Conservation (phyloP, 2,797 vertebrate genomes). For the Lagorchestes hirsutus region DNA sequence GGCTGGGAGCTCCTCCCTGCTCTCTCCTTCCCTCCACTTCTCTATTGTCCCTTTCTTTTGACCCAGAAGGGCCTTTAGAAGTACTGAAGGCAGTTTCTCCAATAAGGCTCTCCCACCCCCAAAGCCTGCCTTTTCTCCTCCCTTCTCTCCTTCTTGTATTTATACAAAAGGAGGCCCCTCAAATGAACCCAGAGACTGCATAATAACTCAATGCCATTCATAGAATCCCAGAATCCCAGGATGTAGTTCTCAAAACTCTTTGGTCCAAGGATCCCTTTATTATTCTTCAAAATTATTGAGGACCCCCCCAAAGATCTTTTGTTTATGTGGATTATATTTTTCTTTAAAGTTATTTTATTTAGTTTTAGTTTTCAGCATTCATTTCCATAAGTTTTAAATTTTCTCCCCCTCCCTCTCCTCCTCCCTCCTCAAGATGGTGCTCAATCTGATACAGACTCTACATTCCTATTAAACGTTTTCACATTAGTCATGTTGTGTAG, state of each 20-base stretch:
- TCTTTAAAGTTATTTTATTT: no score
- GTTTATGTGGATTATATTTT: neutral
- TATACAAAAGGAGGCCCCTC: neutral
- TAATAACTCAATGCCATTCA: neutral
- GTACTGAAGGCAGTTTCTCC: neutral
- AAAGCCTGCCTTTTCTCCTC: neutral
- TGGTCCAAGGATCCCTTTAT: neutral
- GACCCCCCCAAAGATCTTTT: neutral
- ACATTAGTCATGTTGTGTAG: no score
- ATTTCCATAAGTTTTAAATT: no score
- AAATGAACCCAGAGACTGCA: neutral
- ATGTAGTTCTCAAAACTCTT: neutral
- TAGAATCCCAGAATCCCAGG: neutral
- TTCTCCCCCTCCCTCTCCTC: no score
- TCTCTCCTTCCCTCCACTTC: neutral
- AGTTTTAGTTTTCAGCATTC: no score
- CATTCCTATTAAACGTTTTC: no score
- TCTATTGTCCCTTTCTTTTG: neutral
- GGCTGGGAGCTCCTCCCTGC: neutral
- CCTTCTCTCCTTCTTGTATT: neutral
- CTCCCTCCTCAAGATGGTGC: no score
- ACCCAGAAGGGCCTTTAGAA: neutral
- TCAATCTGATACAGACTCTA: no score
- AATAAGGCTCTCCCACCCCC: neutral
- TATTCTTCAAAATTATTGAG: neutral